Evolutionary conservation across 2,888 invertebrate species (phyloP), one percentile per base, ranked within the genome.

Genomic region (Blomia tropicalis): DNA sequence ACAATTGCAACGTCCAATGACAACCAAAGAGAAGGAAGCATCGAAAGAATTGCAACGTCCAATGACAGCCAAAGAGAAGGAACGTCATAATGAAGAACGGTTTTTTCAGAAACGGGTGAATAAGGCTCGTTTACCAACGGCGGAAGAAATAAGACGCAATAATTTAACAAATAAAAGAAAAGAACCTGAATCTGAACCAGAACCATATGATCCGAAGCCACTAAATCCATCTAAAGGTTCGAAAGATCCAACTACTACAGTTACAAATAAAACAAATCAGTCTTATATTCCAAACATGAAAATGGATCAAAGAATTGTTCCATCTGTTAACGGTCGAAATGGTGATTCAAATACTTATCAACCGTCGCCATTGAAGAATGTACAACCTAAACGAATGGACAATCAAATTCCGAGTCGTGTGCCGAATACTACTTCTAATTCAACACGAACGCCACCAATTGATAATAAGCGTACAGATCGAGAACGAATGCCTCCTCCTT

Each of bases 21-120:
- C 66, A 14, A 63, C 65, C 51, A 65, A 65, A 58, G 66, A 66
- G 36, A 65, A 63, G 43, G 62, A 47, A 25, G 14, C 25, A 2
- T 17, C 14, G 63, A 64, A 62, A 61, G 65, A 66, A 43, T 64
- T 62, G 27, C 62, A 32, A 32, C 11, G 63, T 53, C 60, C 64
- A 30, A 54, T 67, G 63, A 64, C 65, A 11, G 64, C 66, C 47
- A 66, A 64, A 59, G 66, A 66, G 31, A 65, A 63, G 44, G 62
- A 51, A 32, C n/a, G 63, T 7, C 51, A 58, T 11, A 61, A 63
- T 53, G 64, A 65, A 29, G 67, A 67, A 43, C 43, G 43, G 41
- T 62, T 27, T 59, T 62, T 47, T 31, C 43, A 44, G n/a, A 58
- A 62, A 19, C 43, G 58, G 22, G 44, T 43, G 1, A 14, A 25